phyloP scores from a whole-genome alignment of 2,888 invertebrate genomes.

The Geophilus truncorum region DNA sequence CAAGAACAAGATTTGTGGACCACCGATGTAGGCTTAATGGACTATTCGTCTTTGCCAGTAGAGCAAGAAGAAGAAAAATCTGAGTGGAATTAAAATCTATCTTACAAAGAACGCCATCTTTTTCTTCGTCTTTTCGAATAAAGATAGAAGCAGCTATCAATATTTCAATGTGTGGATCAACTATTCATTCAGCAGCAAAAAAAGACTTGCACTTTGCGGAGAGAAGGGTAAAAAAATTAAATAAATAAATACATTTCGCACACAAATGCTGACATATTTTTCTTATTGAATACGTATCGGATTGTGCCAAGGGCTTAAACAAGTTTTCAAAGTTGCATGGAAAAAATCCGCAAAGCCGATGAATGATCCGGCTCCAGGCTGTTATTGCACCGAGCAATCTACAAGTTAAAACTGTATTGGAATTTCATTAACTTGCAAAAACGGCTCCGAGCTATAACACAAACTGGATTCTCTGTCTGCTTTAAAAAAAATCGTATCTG shows the following conservation, averaged over 20 bases:
- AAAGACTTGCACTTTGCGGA: no score
- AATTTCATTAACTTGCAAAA: background rate
- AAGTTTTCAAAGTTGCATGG: background rate
- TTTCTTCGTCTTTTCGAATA: background rate
- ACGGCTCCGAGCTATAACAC: background rate
- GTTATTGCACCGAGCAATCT: background rate
- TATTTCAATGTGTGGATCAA: background rate
- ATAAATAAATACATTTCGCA: no score
- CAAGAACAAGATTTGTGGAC: slow-evolving; percentile 16
- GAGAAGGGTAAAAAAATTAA: no score
- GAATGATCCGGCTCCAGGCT: background rate
- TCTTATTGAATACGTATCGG: background rate
- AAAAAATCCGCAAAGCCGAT: background rate
- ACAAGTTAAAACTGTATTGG: background rate
- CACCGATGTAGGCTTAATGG: slow-evolving; percentile 1
- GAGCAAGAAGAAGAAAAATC: background rate
- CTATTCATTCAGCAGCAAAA: no score
- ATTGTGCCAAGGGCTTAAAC: no score
- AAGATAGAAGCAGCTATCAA: background rate
- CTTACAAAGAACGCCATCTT: background rate
- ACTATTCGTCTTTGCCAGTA: slow-evolving; percentile 10
- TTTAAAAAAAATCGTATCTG: background rate
- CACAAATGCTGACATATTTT: no score
- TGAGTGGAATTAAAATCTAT: slow-evolving; percentile 15
- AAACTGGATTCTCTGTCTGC: background rate